Base-by-base conservation (phyloP, 2,113 vertebrate species). In the Columbina picui region DNA sequence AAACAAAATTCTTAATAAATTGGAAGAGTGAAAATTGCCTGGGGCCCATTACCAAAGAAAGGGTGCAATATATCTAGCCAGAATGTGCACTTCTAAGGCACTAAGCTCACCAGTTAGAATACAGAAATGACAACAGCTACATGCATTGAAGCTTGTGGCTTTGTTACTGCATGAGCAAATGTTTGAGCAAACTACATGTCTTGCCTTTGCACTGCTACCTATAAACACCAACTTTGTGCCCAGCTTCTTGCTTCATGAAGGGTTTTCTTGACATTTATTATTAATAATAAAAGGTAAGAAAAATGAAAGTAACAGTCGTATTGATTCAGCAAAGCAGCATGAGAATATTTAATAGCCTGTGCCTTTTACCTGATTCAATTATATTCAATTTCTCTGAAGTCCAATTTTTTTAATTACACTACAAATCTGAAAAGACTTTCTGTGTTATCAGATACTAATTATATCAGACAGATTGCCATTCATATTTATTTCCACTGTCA, bases 241-340 rank as follows among this genome's bases (percentile, higher is more conserved):
- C n/a, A 84, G 57, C 78, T 90, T 91, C 76, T 78, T 93, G 68
- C 93, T 87, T 91, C 89, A 56, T 30, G 56, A 57, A 91, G 26
- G 80, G 77, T 91, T 96, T 92, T 94, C 90, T 91, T 96, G 87
- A 96, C 74, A 91, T 96, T 97, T 95, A 92, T 91, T 97, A 93
- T 95, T 95, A 97, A 94, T 61, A 97, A 95, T 94, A 95, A 96
- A 96, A 90, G 52, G 65, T 89, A 86, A 96, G 91, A 92, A 75
- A 97, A 97, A 95, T 92, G 21, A 91, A 97, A 94, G 64, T 79
- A 93, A 69, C 59, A 94, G 57, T 67, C 21, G 13, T 90, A 95
- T 94, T 92, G 84, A 97, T 96, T 96, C 25, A n/a, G 89, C 76
- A 96, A 97, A 96, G 78, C 70, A 96, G 78, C 67, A 94, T 56